Base-by-base conservation (phyloP, 2,888 invertebrate species). In the Syritta pipiens region DNA sequence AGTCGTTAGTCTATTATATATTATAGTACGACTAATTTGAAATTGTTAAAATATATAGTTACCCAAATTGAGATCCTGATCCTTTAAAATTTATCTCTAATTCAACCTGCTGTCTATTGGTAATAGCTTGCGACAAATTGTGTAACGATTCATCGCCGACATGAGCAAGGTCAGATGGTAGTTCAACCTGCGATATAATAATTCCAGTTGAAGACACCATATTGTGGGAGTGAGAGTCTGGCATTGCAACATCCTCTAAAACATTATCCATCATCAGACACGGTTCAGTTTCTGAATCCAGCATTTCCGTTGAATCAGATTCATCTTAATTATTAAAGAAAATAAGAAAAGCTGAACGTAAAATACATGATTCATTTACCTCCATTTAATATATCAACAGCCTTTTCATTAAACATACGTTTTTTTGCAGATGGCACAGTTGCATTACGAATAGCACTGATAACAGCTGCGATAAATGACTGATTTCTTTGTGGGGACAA, bases 251-350 rank as follows among this genome's bases (percentile, higher is more conserved):
- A 84, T 93, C 93, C 86, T 93, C 93, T 74, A 92, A 84, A 22
- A 92, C 95, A 57, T 94, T 94, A 84, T 95, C 95, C 90, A 94
- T 95, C 91, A 95, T 94, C 17, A 95, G 90, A 83, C 94, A 94
- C 0, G 95, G 95, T 84, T 95, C 95, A 0, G 95, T 95, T 90
- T 95, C 95, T 0, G 94, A 95, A 87, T 95, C 95, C 30, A 95
- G 90, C 87, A 95, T 90, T 84, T 95, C 95, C 3, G 93, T 93
- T 12, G 94, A 94, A 88, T 94, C 94, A 22, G 90, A 90, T 85
- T 92, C 92, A 83, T 94, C 93, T 93, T 81, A 10, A 60, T 60
- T 22, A 28, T 5, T 3, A 3, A 37, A 9, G 14, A 7, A 7
- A 9, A 14, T 1, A 37, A n/a, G 6, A 9, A 0, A 32, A 37